phyloP scores from a whole-genome alignment of 2,888 invertebrate genomes.

The Lasioglossum vierecki region DNA sequence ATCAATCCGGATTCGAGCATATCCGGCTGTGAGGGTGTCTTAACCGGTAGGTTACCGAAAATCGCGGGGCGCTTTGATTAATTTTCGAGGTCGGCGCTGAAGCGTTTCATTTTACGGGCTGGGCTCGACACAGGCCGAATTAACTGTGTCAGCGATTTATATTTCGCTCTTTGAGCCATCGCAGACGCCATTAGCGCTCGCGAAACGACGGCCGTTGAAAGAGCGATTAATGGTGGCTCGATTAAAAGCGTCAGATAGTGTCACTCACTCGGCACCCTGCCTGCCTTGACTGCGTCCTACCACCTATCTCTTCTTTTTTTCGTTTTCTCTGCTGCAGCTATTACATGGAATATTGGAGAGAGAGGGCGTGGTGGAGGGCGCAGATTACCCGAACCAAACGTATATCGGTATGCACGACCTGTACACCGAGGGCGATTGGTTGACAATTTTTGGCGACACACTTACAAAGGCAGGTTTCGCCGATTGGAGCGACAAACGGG shows the following conservation, averaged over 20 bases:
- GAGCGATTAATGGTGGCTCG: conserved; percentile 52
- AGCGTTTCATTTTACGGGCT: conserved; percentile 32
- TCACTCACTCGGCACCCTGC: conserved; percentile 18
- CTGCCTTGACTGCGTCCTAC: background rate
- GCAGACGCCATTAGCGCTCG: conserved; percentile 47
- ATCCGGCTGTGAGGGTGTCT: background rate
- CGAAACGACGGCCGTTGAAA: conserved; percentile 47
- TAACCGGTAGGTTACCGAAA: background rate
- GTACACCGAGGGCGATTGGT: conserved; percentile 73
- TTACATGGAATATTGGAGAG: too few relatives aligned
- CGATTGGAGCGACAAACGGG: conserved; percentile 79
- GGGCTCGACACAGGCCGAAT: conserved; percentile 14
- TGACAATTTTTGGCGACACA: conserved; percentile 79
- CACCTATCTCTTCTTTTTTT: background rate
- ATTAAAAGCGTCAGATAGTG: conserved; percentile 57
- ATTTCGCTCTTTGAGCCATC: conserved; percentile 41
- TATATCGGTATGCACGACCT: conserved; percentile 14
- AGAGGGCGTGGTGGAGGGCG: too few relatives aligned
- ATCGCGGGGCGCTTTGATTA: background rate
- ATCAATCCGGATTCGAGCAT: background rate
- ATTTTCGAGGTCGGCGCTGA: background rate
- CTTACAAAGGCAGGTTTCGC: conserved; percentile 79
- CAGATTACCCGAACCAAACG: conserved; percentile 69
- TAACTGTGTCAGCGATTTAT: conserved; percentile 52
- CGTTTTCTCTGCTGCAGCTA: conserved; percentile 21